Evolutionary conservation across 2,797 vertebrate species (phyloP).

Genomic region (Halcyon smyrnensis): DNA sequence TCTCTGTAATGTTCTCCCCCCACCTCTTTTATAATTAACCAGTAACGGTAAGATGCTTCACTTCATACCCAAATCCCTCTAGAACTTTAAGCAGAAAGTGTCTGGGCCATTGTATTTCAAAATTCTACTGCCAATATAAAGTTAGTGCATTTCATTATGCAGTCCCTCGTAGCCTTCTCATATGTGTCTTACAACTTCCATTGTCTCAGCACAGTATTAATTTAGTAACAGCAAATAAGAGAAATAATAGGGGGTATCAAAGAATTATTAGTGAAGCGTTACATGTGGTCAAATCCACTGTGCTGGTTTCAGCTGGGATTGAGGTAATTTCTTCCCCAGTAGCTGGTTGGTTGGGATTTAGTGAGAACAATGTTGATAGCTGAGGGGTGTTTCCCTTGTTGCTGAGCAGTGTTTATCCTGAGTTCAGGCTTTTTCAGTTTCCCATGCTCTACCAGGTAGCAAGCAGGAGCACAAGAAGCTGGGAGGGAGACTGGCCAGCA

Average conservation of each 20-base stretch:
- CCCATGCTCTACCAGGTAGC: background rate
- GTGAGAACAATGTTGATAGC: background rate
- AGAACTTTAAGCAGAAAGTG: background rate
- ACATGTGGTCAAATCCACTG: background rate
- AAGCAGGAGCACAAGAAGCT: background rate
- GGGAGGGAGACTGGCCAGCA: background rate
- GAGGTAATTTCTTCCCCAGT: background rate
- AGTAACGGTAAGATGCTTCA: background rate
- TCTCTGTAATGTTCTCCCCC: background rate
- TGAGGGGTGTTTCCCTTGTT: background rate
- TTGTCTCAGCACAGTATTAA: background rate
- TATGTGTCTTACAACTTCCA: background rate
- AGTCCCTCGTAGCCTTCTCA: background rate
- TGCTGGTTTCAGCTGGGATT: background rate
- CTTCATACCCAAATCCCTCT: background rate
- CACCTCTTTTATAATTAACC: background rate
- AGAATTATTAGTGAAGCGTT: background rate
- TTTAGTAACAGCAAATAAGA: background rate
- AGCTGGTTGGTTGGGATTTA: background rate
- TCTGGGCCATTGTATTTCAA: background rate
- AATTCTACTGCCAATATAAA: background rate
- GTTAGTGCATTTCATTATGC: background rate
- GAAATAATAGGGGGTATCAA: background rate
- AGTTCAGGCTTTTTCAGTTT: background rate
- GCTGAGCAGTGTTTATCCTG: background rate